These are phyloP conservation scores for Acronicta aceris DNA, from an alignment of 2,888 invertebrate genomes.

Conservation along the genomic window DNA sequence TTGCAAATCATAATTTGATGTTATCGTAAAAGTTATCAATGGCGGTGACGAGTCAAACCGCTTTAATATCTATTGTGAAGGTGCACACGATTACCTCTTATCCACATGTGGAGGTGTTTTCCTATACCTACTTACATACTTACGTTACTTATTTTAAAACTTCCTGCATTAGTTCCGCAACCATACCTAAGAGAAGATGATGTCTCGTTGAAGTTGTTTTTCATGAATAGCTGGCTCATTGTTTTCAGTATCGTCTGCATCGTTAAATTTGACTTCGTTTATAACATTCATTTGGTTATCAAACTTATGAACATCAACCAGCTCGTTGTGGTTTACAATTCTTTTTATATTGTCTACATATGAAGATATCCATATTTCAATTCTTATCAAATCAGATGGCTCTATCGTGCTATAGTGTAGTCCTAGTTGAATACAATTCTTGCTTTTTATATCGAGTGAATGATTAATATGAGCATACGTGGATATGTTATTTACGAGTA, in stretches of 20 bases:
- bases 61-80: constrained; percentile 37
- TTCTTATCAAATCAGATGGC: constrained; percentile 39
- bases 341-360: constrained; percentile 13
- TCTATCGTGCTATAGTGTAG: constrained; percentile 9
- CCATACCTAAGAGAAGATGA: background rate
- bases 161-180: constrained; percentile 17
- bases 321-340: constrained; percentile 13
- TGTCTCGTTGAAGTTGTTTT: background rate
- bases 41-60: constrained; percentile 37
- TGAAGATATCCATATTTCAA: constrained; percentile 8
- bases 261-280: constrained; percentile 2
- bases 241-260: constrained; percentile 2
- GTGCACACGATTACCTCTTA: constrained; percentile 21
- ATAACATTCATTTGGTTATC: background rate
- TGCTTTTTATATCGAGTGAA: constrained; percentile 17
- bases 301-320: constrained; percentile 19
- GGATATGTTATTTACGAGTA: constrained; percentile 22
- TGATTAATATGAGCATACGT: constrained; percentile 19
- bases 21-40: constrained; percentile 46
- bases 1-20: constrained; percentile 36
- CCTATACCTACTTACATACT: background rate
- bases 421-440: too few species aligned
- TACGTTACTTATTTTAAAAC: background rate
- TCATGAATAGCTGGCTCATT: background rate
- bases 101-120: constrained; percentile 20